Evolutionary conservation across 35 echinoderm and acorn worm genomes (phyloP), one percentile per base, ranked within the genome.

Genomic region (Anneissia japonica): DNA sequence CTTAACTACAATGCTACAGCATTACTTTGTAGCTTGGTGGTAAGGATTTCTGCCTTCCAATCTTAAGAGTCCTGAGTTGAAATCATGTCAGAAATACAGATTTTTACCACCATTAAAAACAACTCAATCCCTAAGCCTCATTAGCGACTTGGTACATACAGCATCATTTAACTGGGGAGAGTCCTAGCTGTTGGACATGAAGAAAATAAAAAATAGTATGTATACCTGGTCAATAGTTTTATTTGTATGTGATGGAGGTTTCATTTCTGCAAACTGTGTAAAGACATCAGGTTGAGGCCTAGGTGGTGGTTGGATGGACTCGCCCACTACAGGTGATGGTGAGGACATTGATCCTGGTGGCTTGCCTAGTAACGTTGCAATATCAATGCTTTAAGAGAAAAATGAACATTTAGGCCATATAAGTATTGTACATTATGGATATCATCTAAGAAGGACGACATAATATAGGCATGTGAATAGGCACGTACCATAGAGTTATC

Each of bases 341-440:
- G 51, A 64, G 4, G 51, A 64, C 51, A 64, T 64, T 26, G 51
- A 64, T 19, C 51, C 51, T 41, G 90, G 12, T 30, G 85, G 38
- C 51, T 92, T 92, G 80, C 78, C 85, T 77, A 92, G 88, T 46
- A 92, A 79, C 19, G 86, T 86, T 83, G 90, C 90, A 26, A 92
- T 79, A 74, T 87, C 85, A 87, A 92, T 92, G 39, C 90, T 92
- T 75, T 78, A 38, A 37, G 78, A 72, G 13, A 5, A 38, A 34
- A 76, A 76, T 31, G 74, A 31, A n/a, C n/a, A n/a, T n/a, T n/a
- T n/a, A n/a, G n/a, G n/a, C n/a, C n/a, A n/a, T n/a, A n/a, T n/a
- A n/a, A n/a, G n/a, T n/a, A n/a, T n/a, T n/a, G n/a, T n/a, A n/a
- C n/a, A n/a, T n/a, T n/a, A n/a, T n/a, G n/a, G n/a, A n/a, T n/a